Conservation (phyloP, 2,888 invertebrate genomes). For the Poecilobothrus nobilitatus region DNA sequence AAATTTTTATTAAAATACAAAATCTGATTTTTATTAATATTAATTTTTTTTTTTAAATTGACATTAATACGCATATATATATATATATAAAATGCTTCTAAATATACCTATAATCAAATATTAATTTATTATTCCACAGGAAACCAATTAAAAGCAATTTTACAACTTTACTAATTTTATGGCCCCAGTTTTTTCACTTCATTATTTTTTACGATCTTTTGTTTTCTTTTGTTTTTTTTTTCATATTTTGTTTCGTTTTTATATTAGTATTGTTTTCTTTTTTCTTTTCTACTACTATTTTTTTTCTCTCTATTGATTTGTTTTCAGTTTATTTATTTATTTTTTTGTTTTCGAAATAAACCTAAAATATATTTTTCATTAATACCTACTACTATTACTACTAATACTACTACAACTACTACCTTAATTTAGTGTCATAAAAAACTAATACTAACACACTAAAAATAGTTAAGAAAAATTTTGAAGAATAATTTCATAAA, state of each 20-base stretch:
- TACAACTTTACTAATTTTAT: constrained; percentile 4
- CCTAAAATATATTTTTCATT: no score
- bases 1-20: no score
- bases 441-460: no score
- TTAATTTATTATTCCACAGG: background rate
- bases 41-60: background rate
- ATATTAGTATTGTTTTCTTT: background rate
- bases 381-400: no score
- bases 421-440: no score
- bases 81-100: no score
- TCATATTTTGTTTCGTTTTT: background rate
- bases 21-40: no score
- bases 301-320: background rate
- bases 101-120: background rate
- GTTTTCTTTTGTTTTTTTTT: background rate
- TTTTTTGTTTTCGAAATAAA: no score
- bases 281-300: background rate
- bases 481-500: no score
- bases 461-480: no score
- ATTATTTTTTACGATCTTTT: background rate
- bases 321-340: background rate
- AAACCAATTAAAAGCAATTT: constrained; percentile 2
- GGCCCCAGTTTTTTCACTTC: constrained; percentile 1
- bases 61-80: background rate
- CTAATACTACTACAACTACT: no score